phyloP scores from a whole-genome alignment of 2,797 vertebrate genomes.

The Morus bassanus region DNA sequence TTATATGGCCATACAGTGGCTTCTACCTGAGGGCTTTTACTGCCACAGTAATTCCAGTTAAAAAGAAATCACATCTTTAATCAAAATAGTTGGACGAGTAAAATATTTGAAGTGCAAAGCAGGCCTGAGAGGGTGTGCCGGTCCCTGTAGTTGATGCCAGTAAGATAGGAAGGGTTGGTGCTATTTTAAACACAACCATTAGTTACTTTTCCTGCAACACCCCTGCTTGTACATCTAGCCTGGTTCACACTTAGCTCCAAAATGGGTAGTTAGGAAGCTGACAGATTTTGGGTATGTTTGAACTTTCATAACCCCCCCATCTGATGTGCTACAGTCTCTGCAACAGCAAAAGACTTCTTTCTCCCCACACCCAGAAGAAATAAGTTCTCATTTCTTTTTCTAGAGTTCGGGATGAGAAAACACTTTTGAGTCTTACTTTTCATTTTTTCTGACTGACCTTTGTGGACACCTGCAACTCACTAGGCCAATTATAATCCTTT shows the following conservation, averaged over 20 bases:
- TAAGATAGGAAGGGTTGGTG: background rate
- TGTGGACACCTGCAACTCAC: background rate
- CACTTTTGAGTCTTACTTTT: background rate
- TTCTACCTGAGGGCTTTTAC: background rate
- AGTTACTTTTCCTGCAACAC: slow-evolving; percentile 36
- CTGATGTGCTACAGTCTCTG: background rate
- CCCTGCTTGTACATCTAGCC: background rate
- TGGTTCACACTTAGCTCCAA: background rate
- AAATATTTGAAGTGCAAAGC: background rate
- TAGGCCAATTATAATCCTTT: background rate
- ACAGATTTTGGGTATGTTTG: background rate
- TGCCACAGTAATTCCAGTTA: background rate
- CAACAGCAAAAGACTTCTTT: background rate
- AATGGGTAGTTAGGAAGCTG: background rate
- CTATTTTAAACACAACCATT: slow-evolving; percentile 25
- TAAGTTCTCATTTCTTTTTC: background rate
- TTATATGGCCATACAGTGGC: background rate
- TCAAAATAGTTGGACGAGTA: background rate
- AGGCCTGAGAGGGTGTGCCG: background rate
- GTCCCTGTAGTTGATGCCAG: background rate
- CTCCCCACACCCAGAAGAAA: background rate
- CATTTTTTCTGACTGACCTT: background rate
- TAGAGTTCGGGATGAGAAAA: background rate
- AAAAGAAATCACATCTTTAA: background rate
- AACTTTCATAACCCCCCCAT: background rate